These are phyloP conservation scores for Elephantulus edwardii DNA, from an alignment of 2,113 vertebrate genomes.

Conservation along the genomic window DNA sequence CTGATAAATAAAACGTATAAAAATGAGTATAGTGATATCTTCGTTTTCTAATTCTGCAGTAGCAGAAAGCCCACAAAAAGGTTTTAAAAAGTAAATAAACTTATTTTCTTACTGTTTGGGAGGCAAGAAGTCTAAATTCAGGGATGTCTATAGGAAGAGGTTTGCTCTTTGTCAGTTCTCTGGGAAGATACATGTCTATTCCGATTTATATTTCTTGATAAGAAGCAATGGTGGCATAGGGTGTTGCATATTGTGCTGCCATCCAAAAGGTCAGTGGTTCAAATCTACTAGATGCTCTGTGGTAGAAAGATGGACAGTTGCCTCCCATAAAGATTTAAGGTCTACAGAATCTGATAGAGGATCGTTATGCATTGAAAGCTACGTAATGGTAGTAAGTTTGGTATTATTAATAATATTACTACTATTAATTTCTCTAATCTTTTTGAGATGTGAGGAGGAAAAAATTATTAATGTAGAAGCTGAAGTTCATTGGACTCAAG, in stretches of 20 bases:
- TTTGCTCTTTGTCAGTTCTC: background rate
- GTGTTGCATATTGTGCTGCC: no score
- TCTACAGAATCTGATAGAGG: no score
- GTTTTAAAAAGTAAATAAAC: background rate
- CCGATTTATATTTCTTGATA: no score
- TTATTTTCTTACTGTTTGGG: background rate
- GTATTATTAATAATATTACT: background rate
- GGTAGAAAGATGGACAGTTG: no score
- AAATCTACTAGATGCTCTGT: no score
- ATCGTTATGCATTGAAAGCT: no score
- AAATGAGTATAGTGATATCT: background rate
- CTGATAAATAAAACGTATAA: constrained; percentile 5
- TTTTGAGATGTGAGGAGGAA: background rate
- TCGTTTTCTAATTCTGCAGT: background rate
- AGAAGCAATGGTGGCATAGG: no score
- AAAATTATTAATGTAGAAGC: background rate
- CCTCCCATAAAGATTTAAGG: no score
- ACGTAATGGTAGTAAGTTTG: no score
- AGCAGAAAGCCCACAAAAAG: background rate
- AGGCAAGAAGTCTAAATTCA: background rate
- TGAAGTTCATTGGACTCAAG: background rate
- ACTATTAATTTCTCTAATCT: constrained; percentile 30
- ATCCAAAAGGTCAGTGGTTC: no score
- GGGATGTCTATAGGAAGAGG: background rate
- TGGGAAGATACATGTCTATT: no score